Conservation (phyloP, 2,113 vertebrate species). For the Pomatorhinus ruficollis region DNA sequence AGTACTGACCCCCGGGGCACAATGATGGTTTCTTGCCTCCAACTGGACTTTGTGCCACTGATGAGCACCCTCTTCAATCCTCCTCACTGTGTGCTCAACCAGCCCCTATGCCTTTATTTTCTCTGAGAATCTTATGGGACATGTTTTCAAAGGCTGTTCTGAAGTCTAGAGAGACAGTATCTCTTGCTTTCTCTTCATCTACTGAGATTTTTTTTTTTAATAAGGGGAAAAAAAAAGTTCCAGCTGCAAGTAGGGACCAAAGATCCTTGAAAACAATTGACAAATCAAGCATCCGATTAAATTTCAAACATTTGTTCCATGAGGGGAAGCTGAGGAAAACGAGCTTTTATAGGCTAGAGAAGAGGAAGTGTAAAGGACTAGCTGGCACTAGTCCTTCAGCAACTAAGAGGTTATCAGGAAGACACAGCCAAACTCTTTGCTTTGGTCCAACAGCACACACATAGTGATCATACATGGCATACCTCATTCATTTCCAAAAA, state of each 20-base stretch:
- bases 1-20: fast-evolving
- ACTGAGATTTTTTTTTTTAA: neutral
- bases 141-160: neutral
- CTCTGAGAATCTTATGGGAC: neutral
- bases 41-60: neutral
- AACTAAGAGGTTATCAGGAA: neutral
- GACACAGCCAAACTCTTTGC: neutral
- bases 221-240: neutral
- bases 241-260: neutral
- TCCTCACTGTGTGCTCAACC: neutral
- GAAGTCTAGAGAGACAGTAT: neutral
- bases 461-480: neutral
- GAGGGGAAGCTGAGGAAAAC: neutral
- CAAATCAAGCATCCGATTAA: neutral
- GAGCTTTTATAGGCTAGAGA: neutral
- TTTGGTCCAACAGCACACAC: neutral
- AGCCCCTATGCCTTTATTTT: neutral
- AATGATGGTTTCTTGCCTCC: neutral
- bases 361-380: neutral
- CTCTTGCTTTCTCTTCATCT: neutral
- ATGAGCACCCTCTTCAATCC: neutral
- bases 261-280: neutral
- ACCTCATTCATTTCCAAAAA: neutral
- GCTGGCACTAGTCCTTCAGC: neutral
- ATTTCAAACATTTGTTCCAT: neutral